Evolutionary conservation across 1,140 invertebrate genomes (phyloP), one percentile per base, ranked within the genome.

Genomic region (Hyles vespertilio): DNA sequence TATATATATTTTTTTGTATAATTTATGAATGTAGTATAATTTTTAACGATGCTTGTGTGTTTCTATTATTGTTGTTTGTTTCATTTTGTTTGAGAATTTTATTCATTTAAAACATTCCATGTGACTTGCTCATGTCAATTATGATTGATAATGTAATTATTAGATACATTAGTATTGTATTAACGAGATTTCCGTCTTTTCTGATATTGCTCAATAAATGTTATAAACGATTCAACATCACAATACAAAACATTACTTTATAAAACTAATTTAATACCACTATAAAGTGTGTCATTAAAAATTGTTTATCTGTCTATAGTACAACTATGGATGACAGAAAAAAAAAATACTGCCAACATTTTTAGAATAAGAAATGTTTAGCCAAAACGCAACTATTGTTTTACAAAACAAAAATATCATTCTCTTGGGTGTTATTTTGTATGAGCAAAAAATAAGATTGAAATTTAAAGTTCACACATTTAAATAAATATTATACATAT

Each of bases 1-100:
- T 50, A 64, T 55, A 59, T 54, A 53, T 60, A 68, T 59, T 43
- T 60, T 60, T 34, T 54, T 54, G 40, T 51, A 59, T 69, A 60
- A 49, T 57, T 62, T 53, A 50, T 40, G 36, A 40, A 8, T 40
- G 36, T 40, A 40, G 36, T 40, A 40, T 63, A 55, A 53, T 59
- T 52, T 61, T 40, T 76, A 77, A 69, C 6, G 58, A 72, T 74
- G 69, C 74, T 78, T 82, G 69, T 64, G 69, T 77, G 71, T 79
- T 84, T 40, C 75, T 63, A 72, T 65, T 74, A 74, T 83, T 80
- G 79, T 86, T 86, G 63, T 75, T 83, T 81, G 72, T 81, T 81
- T 77, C 65, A 51, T 68, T 72, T 84, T 82, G 71, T 84, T 84
- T 70, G 60, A 81, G 73, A 79, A 84, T 77, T 77, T 58, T 50